Base-by-base conservation (phyloP, 2,113 vertebrate genomes). In the Campylorhamphus procurvoides region DNA sequence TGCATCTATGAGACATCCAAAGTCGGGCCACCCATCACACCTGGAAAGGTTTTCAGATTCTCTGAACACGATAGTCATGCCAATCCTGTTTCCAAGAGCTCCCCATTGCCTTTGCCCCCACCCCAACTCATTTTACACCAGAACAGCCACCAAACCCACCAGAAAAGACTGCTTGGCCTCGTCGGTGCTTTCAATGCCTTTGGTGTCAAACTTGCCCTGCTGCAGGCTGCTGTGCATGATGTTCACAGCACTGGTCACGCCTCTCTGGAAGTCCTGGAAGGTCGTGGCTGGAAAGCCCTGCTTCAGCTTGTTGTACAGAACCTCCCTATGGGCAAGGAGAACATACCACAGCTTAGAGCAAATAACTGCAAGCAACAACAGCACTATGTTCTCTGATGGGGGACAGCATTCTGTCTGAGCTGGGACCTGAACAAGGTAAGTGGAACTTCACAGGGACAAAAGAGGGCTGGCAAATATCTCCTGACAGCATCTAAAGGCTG, bases 171-270 rank as follows among this genome's bases (percentile, higher is more conserved):
- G 98, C 97, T 99, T 99, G 88, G 99, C 99, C 33, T 99, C 97
- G 0, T 99, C 99, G 0, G 98, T 98, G 95, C 99, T 99, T 97
- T 99, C 99, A 14, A 99, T 99, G 97, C 99, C 99, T 93, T 99
- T 98, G 5, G 99, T 99, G 95, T 99, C 99, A 4, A 99, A 99
- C 94, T 99, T 99, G 77, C 99, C 99, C 96, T 99, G 99, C 97
- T 99, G 99, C 29, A 99, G 97, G 96, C 99, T 99, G 99, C 98
- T 99, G 84, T 99, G 99, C 99, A 99, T 99, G 96, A 99, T 98
- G 96, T 98, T 99, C 95, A 99, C 99, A 0, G 99, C 99, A n/a
- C 99, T 99, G 93, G 99, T 99, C 78, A 99, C 99, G 1, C 99
- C 99, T 1, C 99, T 98, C 97, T 99, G 99, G 97, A 99, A 98